Conservation (phyloP, 2,888 invertebrate genomes). For the Aspidapion aeneum region DNA sequence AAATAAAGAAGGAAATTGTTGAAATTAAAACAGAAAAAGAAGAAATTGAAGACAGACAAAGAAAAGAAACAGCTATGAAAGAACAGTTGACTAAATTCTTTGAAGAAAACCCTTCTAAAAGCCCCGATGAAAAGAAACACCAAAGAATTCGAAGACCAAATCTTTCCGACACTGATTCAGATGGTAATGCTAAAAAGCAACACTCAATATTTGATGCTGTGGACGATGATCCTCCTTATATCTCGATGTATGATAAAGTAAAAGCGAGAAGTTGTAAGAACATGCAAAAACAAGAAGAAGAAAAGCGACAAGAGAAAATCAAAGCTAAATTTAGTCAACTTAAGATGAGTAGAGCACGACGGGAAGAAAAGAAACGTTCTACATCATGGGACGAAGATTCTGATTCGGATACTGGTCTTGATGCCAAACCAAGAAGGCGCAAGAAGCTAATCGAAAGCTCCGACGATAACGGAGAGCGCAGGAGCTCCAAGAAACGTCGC, state of each 20-base stretch:
- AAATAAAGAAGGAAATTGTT: slow-evolving; percentile 21
- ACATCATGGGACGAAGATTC: slow-evolving; percentile 88
- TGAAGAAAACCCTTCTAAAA: slow-evolving; percentile 27
- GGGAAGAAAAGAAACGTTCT: slow-evolving; percentile 86
- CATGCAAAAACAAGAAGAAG: slow-evolving; percentile 88
- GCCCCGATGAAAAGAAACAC: slow-evolving; percentile 34
- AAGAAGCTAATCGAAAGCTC: slow-evolving; percentile 45
- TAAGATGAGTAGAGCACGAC: slow-evolving; percentile 82
- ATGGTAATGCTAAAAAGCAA: slow-evolving; percentile 81
- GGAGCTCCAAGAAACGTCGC: slow-evolving; percentile 40
- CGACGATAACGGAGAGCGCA: slow-evolving; percentile 39
- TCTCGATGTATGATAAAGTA: slow-evolving; percentile 97
- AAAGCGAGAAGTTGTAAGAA: slow-evolving; percentile 92
- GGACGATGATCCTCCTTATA: slow-evolving; percentile 85
- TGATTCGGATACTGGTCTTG: slow-evolving; percentile 53
- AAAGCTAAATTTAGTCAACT: slow-evolving; percentile 87
- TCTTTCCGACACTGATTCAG: slow-evolving; percentile 64
- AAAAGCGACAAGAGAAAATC: slow-evolving; percentile 79
- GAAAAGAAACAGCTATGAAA: slow-evolving; percentile 21
- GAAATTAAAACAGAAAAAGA: slow-evolving; percentile 26
- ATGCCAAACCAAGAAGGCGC: slow-evolving; percentile 35
- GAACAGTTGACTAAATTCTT: slow-evolving; percentile 31
- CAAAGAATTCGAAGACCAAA: slow-evolving; percentile 47
- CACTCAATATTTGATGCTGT: slow-evolving; percentile 90
- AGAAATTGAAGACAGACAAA: slow-evolving; percentile 25